Percentiles rank a stretch among this genome's conserved stretches.
phyloP scores from a whole-genome alignment of 2,113 vertebrate genomes.

The Galeopterus variegatus region DNA sequence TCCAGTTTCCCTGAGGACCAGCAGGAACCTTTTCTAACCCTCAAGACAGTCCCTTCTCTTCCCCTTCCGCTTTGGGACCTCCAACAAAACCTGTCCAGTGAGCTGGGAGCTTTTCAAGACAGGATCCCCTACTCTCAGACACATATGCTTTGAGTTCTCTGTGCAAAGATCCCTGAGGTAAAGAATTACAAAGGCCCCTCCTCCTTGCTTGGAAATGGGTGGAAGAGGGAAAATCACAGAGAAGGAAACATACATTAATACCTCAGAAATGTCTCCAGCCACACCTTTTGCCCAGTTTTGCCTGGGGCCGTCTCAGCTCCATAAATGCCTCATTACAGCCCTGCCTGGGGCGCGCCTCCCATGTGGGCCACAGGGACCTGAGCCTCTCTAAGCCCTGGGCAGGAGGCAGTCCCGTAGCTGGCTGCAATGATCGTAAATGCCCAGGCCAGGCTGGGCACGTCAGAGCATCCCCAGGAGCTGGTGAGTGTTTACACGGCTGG shows the following conservation, averaged over 20 bases:
- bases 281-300: slow-evolving; percentile 1
- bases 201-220: not conserved
- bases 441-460: slow-evolving; percentile 42
- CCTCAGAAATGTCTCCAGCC: slow-evolving; percentile 53
- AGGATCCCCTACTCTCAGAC: not conserved
- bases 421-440: not conserved
- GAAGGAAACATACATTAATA: slow-evolving; percentile 31
- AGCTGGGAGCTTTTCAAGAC: not conserved
- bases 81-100: not conserved
- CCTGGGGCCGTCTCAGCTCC: not conserved
- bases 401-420: not conserved
- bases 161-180: not conserved
- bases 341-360: not conserved
- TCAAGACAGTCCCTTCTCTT: not conserved
- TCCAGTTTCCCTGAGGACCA: not conserved
- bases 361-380: not conserved
- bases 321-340: not conserved
- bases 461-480: not conserved
- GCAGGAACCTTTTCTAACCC: not conserved
- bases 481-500: not conserved
- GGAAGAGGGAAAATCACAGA: not conserved
- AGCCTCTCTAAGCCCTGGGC: not conserved
- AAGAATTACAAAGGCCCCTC: not conserved
- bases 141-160: not conserved
- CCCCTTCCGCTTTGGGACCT: not conserved